Conservation (phyloP, 2,888 invertebrate species). For the Eurois occulta region DNA sequence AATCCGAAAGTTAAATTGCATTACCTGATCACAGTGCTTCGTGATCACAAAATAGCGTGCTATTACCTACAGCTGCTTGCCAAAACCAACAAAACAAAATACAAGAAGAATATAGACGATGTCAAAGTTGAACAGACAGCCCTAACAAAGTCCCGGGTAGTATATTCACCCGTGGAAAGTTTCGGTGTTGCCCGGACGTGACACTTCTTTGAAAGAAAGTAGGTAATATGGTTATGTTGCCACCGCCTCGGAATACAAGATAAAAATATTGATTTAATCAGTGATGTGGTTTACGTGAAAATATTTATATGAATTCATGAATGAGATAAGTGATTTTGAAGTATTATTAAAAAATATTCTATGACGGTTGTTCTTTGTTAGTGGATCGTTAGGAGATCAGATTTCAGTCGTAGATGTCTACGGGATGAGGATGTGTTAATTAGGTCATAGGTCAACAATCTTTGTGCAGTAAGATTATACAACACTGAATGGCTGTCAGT, state of each 20-base stretch:
- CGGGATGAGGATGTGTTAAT: conserved; percentile 1
- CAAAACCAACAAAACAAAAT: conserved; percentile 38
- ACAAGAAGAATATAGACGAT: neutral
- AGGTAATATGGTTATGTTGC: conserved; percentile 57
- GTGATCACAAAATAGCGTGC: conserved; percentile 30
- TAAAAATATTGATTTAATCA: conserved; percentile 59
- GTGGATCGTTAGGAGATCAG: conserved; percentile 8
- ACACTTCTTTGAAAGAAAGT: conserved; percentile 61
- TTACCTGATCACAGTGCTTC: neutral
- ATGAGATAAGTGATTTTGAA: neutral
- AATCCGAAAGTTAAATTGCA: neutral
- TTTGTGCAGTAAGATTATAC: conserved; percentile 4
- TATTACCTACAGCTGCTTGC: conserved; percentile 5
- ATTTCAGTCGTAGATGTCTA: conserved; percentile 21
- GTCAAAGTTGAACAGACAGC: conserved; percentile 34
- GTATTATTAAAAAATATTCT: neutral
- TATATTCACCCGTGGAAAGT: conserved; percentile 61
- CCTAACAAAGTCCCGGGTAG: conserved; percentile 51
- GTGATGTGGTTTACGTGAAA: conserved; percentile 9
- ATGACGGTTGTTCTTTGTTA: neutral
- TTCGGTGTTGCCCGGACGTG: conserved; percentile 61
- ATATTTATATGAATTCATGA: conserved; percentile 11
- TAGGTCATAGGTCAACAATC: conserved; percentile 17
- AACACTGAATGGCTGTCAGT: neutral
- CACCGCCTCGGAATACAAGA: conserved; percentile 52